Evolutionary conservation across 2,113 vertebrate genomes (phyloP).

Genomic region (Hystrix cristata): DNA sequence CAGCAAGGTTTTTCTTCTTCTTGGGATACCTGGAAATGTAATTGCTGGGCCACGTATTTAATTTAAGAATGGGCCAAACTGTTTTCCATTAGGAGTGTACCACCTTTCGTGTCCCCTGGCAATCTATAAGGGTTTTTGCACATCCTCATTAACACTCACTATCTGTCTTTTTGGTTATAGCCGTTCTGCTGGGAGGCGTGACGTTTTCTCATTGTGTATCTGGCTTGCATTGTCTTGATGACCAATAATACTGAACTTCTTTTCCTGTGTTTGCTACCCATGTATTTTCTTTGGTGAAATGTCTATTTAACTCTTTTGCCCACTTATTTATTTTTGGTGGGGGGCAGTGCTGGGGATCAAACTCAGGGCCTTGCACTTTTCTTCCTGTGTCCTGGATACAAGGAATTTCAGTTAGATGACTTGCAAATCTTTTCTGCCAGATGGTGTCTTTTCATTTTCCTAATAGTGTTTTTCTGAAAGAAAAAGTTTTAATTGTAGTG

Average conservation of each 20-base stretch:
- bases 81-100: neutral
- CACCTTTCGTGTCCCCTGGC: neutral
- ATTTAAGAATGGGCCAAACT: neutral
- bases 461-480: neutral
- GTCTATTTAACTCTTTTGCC: neutral
- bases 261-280: neutral
- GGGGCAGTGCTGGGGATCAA: too few relatives aligned
- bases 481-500: constrained; percentile 7
- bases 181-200: neutral
- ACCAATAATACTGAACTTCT: neutral
- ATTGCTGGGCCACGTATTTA: neutral
- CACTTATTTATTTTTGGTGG: neutral
- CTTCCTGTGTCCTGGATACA: neutral
- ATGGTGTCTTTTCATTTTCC: constrained; percentile 31
- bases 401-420: neutral
- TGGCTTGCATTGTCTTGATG: constrained; percentile 41
- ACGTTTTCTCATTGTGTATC: neutral
- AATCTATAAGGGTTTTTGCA: neutral
- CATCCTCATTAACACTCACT: too few relatives aligned
- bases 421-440: constrained; percentile 10
- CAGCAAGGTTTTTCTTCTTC: neutral
- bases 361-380: neutral
- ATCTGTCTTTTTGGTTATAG: neutral
- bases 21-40: neutral
- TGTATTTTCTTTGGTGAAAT: constrained; percentile 5